Evolutionary conservation across 2,797 vertebrate genomes (phyloP), one percentile per base, ranked within the genome.

Genomic region (Aphelocoma californica): DNA sequence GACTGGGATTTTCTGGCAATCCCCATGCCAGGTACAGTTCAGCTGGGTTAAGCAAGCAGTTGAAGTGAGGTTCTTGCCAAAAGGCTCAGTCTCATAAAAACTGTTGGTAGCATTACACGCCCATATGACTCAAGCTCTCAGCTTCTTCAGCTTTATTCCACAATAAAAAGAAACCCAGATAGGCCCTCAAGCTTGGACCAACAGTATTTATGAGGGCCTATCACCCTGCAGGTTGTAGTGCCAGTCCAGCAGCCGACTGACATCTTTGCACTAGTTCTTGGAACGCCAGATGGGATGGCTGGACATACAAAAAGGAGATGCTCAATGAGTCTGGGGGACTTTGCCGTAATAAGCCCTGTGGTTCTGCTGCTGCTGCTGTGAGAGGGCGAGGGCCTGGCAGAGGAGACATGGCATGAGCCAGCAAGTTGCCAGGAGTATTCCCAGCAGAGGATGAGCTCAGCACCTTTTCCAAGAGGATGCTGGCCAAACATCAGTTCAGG

Each of bases 91-190:
- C 92, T 62, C 67, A 84, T 85, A 84, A 83, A 92, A 91, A 80
- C 42, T 61, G 14, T 50, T 77, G 69, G 64, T 88, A 25, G 36
- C 3, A 2, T 77, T 84, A 86, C 86, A 95, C 81, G 0, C 94
- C 95, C 90, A 5, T 75, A 81, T 96, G 95, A 97, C 81, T 96
- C 92, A 96, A 77, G 54, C 25, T 94, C 10, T 66, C 64, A 48
- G 31, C 64, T 88, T 92, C 66, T 82, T 94, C 77, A 72, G 20
- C 66, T 92, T 93, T 94, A 70, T 92, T 90, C 88, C 83, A 79
- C 56, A 92, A 67, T 64, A 50, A 81, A 94, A 92, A n/a, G 31
- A 54, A 78, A 29, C 26, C 81, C 50, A 85, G 53, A 89, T 28
- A 70, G 67, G 20, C 47, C 51, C 84, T 81, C 2, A 1, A 79